phyloP scores from a whole-genome alignment of 2,113 vertebrate species.

The Tyrannus savana region DNA sequence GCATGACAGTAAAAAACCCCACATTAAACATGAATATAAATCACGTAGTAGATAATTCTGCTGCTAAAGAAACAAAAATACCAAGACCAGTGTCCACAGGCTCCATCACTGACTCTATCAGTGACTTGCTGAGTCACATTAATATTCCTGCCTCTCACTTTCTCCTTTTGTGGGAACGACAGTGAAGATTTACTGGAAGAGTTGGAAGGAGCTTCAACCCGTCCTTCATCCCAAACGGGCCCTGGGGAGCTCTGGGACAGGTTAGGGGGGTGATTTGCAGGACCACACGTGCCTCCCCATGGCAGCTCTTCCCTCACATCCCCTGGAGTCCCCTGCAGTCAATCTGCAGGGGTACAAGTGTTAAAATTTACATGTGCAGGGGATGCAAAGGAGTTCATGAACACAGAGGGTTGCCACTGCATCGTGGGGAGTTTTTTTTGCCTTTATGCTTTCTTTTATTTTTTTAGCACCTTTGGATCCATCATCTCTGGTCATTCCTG shows the following conservation, averaged over 20 bases:
- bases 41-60: background rate
- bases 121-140: background rate
- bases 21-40: background rate
- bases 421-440: background rate
- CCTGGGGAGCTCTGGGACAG: background rate
- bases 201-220: background rate
- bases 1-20: background rate
- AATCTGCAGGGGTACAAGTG: background rate
- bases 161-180: background rate
- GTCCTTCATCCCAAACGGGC: background rate
- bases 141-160: background rate
- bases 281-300: background rate
- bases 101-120: background rate
- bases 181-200: background rate
- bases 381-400: background rate
- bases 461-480: background rate
- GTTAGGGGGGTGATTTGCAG: background rate
- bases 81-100: background rate
- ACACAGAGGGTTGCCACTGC: background rate
- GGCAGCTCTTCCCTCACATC: background rate
- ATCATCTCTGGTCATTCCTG: background rate
- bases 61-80: background rate
- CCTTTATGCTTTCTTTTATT: background rate
- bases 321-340: background rate
- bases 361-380: background rate